Conservation (phyloP, 2,797 vertebrate genomes). For the Antrozous pallidus region DNA sequence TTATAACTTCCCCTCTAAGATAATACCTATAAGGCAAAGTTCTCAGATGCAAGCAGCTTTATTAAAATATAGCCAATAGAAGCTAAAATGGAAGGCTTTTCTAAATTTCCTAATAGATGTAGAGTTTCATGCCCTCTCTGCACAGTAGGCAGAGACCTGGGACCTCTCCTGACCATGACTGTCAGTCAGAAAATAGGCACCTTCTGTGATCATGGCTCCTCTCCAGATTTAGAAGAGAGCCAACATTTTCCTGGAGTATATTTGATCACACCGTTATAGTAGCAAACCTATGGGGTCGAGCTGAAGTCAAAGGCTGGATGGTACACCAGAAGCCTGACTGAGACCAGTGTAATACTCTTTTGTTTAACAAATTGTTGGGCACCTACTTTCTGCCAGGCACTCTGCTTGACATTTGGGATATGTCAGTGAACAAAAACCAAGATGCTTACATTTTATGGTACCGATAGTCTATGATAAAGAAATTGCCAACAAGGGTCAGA, state of each 20-base stretch:
- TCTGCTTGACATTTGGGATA: neutral
- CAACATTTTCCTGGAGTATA: neutral
- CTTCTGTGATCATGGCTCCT: neutral
- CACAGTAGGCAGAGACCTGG: neutral
- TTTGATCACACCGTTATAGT: neutral
- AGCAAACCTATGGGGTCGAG: neutral
- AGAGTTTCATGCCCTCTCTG: neutral
- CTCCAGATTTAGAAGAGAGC: neutral
- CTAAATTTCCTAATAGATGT: neutral
- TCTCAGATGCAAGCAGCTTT: neutral
- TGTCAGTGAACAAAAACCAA: neutral
- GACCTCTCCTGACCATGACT: neutral
- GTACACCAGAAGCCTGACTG: neutral
- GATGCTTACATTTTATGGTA: neutral
- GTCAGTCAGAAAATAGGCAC: neutral
- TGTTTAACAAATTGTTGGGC: neutral
- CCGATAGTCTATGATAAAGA: neutral
- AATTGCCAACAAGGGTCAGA: neutral
- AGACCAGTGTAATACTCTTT: neutral
- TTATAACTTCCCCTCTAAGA: neutral
- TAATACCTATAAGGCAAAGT: neutral
- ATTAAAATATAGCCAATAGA: neutral
- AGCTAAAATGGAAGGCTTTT: neutral
- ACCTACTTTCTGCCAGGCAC: neutral
- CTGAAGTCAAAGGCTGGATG: neutral